phyloP scores from a whole-genome alignment of 1,140 invertebrate species.

The Micrasema minimum region DNA sequence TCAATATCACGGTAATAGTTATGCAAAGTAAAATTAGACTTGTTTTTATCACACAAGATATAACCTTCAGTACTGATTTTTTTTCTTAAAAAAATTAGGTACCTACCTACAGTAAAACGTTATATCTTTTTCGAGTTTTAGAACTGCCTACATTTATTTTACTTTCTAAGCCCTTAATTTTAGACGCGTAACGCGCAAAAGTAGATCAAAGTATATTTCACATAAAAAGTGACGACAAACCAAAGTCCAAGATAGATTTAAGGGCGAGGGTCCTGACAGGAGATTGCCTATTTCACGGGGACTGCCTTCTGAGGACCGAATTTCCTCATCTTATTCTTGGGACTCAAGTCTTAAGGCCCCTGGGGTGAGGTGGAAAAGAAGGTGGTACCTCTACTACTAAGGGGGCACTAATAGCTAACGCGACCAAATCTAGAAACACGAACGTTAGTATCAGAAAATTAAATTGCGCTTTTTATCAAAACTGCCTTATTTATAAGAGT shows the following conservation, averaged over 20 bases:
- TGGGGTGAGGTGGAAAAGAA: neutral
- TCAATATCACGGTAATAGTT: too few species aligned
- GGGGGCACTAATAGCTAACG: slow-evolving; percentile 16
- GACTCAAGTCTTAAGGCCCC: slow-evolving; percentile 43
- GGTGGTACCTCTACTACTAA: neutral
- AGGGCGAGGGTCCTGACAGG: slow-evolving; percentile 47
- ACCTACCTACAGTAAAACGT: too few species aligned
- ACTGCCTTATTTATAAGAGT: too few species aligned
- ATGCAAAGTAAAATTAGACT: too few species aligned
- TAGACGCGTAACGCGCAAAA: neutral
- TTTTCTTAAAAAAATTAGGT: too few species aligned
- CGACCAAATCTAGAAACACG: slow-evolving; percentile 21
- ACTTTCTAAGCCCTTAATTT: too few species aligned
- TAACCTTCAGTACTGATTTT: too few species aligned
- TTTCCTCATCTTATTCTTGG: slow-evolving; percentile 53
- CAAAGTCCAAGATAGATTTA: slow-evolving; percentile 52
- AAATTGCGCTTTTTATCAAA: too few species aligned
- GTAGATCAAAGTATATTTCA: slow-evolving; percentile 15
- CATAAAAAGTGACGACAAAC: slow-evolving; percentile 20
- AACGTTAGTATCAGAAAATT: neutral
- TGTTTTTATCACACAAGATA: too few species aligned
- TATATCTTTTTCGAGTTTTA: too few species aligned
- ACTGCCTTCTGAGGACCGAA: slow-evolving; percentile 53
- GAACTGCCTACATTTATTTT: too few species aligned
- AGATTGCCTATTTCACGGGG: slow-evolving; percentile 55